phyloP scores from a whole-genome alignment of 1,140 invertebrate genomes.

The silkworm (Bombyx mori) region DNA sequence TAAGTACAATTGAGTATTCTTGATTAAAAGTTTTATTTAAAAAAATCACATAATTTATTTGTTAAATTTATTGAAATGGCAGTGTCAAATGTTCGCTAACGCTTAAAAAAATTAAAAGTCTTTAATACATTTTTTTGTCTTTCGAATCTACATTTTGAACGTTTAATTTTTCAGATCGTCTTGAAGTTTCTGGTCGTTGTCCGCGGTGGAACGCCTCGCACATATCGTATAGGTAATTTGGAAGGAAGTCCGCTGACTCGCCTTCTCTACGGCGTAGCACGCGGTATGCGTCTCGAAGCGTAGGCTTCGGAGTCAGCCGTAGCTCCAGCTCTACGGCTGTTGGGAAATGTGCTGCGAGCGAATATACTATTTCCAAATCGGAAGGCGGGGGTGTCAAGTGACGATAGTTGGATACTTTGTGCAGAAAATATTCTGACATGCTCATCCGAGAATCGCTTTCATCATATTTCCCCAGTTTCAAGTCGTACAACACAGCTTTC shows the following conservation, averaged over 20 bases:
- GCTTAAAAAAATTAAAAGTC: no score
- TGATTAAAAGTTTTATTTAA: not conserved
- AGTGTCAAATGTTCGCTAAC: no score
- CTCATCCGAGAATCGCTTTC: conserved; percentile 40
- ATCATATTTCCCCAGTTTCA: conserved; percentile 62
- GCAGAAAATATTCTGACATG: conserved; percentile 63
- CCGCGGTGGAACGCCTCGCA: conserved; percentile 59
- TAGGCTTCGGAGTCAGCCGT: conserved; percentile 56
- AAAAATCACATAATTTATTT: not conserved
- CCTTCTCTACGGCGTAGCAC: conserved; percentile 56
- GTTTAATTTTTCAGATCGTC: conserved; percentile 17
- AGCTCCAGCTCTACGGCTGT: conserved; percentile 58
- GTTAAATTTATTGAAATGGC: not conserved
- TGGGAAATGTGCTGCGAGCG: conserved; percentile 59
- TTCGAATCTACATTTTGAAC: not conserved
- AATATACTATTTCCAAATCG: conserved; percentile 63
- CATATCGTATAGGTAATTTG: conserved; percentile 66
- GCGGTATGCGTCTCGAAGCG: conserved; percentile 55
- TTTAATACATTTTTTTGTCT: no score
- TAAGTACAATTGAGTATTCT: not conserved
- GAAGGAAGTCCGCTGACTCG: conserved; percentile 50
- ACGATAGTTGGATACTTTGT: conserved; percentile 59
- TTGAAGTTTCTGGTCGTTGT: conserved; percentile 39
- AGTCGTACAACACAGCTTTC: conserved; percentile 55
- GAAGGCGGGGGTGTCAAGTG: conserved; percentile 57